Percentiles rank a stretch among this genome's conserved stretches.
Evolutionary conservation across 2,113 vertebrate genomes (phyloP).

Genomic region (Heterocephalus glaber): DNA sequence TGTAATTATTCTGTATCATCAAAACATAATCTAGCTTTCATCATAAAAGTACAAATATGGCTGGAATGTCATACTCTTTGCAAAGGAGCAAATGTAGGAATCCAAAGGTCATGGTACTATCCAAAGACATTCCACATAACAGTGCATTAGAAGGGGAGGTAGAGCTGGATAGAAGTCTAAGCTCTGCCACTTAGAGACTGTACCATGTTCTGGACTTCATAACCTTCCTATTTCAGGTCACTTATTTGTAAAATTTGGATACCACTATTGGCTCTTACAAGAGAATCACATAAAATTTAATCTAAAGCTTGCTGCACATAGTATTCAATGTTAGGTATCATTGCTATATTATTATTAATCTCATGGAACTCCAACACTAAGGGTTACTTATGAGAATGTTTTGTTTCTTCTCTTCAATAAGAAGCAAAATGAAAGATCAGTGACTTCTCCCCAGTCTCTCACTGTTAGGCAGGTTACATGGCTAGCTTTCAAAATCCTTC

Average conservation of each 20-base stretch:
- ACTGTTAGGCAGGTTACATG: neutral
- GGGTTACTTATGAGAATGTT: neutral
- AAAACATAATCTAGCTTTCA: neutral
- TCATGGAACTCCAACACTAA: neutral
- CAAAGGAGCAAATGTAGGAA: neutral
- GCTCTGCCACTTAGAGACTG: neutral
- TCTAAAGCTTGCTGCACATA: too few relatives aligned
- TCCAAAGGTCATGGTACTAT: accelerated
- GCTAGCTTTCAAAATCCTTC: neutral
- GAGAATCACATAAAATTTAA: neutral
- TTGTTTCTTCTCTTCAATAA: neutral
- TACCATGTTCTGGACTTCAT: neutral
- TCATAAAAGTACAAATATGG: neutral
- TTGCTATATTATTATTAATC: neutral
- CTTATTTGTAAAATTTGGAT: neutral
- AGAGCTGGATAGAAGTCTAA: neutral
- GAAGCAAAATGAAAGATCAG: neutral
- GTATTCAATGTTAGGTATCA: neutral
- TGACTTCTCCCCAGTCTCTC: neutral
- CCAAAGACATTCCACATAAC: accelerated
- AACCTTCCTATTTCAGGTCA: neutral
- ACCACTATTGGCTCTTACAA: neutral
- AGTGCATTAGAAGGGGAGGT: accelerated
- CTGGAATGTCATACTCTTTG: neutral
- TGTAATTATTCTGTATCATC: neutral